Evolutionary conservation across 1,140 invertebrate genomes (phyloP).

Genomic region (Yoshiicerus persimilis): DNA sequence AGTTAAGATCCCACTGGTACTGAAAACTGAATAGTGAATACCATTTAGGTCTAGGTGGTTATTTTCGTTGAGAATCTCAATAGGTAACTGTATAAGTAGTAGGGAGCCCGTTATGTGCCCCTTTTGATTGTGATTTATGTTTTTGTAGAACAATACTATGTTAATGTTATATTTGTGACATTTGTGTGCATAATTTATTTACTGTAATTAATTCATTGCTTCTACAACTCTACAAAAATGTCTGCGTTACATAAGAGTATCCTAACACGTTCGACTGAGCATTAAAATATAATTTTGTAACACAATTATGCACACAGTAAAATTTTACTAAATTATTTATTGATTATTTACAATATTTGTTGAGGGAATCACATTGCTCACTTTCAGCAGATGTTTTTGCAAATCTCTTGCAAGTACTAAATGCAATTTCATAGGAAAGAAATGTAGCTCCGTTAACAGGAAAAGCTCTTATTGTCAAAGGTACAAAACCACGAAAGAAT

Average conservation of each 20-base stretch:
- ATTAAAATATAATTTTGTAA: not conserved
- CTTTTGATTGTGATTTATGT: not conserved
- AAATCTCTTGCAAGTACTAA: not conserved
- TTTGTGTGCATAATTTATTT: not conserved
- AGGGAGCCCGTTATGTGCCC: not conserved
- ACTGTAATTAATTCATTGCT: not conserved
- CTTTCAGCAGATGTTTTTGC: too few relatives aligned
- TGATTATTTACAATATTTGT: not conserved
- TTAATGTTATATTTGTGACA: not conserved
- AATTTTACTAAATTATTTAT: not conserved
- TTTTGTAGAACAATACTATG: not conserved
- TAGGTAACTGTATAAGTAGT: too few relatives aligned
- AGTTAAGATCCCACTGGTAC: too few relatives aligned
- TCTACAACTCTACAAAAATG: not conserved
- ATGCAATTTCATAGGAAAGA: conserved; percentile 62
- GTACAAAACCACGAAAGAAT: conserved; percentile 59
- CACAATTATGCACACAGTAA: too few relatives aligned
- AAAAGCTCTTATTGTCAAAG: conserved; percentile 65
- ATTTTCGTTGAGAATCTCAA: too few relatives aligned
- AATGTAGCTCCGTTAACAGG: conserved; percentile 71
- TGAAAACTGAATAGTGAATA: too few relatives aligned
- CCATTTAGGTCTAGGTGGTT: too few relatives aligned
- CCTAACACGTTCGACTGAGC: not conserved
- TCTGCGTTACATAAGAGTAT: not conserved
- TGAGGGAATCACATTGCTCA: not conserved